Evolutionary conservation across 2,888 invertebrate species (phyloP), one percentile per base, ranked within the genome.

Genomic region (Napeogenes inachia): DNA sequence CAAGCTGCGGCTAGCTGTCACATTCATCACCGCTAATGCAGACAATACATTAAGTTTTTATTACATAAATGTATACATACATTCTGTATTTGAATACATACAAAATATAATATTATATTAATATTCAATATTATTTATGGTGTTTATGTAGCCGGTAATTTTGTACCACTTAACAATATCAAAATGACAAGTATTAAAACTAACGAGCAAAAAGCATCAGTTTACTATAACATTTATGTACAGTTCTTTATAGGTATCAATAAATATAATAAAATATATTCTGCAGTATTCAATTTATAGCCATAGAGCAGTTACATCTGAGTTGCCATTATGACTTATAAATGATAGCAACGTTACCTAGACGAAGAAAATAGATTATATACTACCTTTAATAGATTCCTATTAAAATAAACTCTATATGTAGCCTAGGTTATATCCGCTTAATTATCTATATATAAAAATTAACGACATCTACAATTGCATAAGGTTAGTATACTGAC

Each of bases 231-330:
- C 21, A 21, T 21, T 8, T 13, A 54, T 33, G 45, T 33, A 54
- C 45, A 2, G 13, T 45, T 13, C 45, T 59, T 45, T 38, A 53
- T 4, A 54, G 56, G 38, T 71, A 80, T 80, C 77, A 80, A 78
- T 79, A 75, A 73, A 75, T 63, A 72, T 76, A 76, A 79, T 77
- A 80, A 76, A 77, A 74, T 70, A 67, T 70, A 79, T 78, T 74
- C 75, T 74, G 73, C 68, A 64, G 63, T 57, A 61, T 65, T 58
- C 65, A 69, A 68, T 63, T 68, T 66, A 70, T 70, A 64, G 70
- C 72, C 71, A 68, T 68, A 70, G 67, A 70, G 68, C 64, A 68
- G 64, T 62, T 65, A 68, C 65, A 65, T 70, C 72, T 69, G 66
- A 77, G 78, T 77, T 75, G 72, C 77, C 55, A 56, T 60, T 55